Conservation (phyloP, 2,797 vertebrate species). For the Phaenicophaeus curvirostris region DNA sequence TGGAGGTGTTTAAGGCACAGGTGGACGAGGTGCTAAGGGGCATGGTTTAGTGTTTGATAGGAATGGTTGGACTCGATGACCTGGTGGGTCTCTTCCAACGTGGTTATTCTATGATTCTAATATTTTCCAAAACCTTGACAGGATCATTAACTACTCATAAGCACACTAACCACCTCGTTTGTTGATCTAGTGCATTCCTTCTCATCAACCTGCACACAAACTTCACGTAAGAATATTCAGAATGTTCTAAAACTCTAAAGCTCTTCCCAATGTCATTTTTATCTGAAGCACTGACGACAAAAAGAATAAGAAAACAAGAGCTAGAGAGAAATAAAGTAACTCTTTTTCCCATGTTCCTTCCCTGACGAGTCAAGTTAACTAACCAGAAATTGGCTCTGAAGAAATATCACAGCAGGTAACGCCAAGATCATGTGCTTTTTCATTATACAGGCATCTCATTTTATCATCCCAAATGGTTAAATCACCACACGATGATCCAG, state of each 20-base stretch:
- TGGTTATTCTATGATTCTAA: too few species aligned
- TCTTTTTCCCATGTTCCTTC: neutral
- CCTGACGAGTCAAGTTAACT: conserved; percentile 53
- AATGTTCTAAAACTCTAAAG: neutral
- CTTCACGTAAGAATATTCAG: neutral
- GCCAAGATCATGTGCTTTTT: conserved; percentile 94
- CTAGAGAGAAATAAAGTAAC: neutral
- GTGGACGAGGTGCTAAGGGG: too few species aligned
- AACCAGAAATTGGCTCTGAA: conserved; percentile 81
- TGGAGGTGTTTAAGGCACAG: too few species aligned
- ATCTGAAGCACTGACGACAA: neutral
- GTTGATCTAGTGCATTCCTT: neutral
- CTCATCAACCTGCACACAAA: neutral
- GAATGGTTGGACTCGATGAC: too few species aligned
- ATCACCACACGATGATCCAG: conserved; percentile 92
- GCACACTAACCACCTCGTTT: neutral
- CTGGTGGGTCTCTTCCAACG: too few species aligned
- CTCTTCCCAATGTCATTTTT: neutral
- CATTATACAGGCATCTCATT: conserved; percentile 85
- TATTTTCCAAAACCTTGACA: neutral
- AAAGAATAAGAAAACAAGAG: conserved; percentile 5
- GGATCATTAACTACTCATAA: neutral
- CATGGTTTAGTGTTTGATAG: too few species aligned
- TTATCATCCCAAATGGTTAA: conserved; percentile 90
- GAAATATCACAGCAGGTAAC: conserved; percentile 92